Conservation (phyloP, 2,797 vertebrate species). For the Thunnus albacares region DNA sequence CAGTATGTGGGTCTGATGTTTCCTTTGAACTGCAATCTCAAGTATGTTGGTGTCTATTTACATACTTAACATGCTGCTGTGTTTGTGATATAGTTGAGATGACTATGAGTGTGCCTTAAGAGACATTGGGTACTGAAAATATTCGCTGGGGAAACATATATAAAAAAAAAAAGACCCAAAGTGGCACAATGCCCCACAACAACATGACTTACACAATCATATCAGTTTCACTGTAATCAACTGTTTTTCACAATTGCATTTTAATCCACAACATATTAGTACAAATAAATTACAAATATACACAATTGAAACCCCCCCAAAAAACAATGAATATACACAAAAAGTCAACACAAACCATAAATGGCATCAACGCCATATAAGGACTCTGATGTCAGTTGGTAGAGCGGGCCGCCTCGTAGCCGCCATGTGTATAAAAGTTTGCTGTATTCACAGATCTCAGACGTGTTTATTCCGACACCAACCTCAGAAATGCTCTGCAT, state of each 20-base stretch:
- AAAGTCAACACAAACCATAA: conserved; percentile 31
- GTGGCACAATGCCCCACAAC: conserved; percentile 14
- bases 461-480: conserved; percentile 14
- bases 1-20: background rate
- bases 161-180: conserved; percentile 6
- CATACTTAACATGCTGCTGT: background rate
- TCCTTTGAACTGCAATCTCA: background rate
- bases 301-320: conserved; percentile 54
- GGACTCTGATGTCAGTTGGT: conserved; percentile 17
- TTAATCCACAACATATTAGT: conserved; percentile 39
- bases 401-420: conserved; percentile 9
- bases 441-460: conserved; percentile 63
- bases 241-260: conserved; percentile 39
- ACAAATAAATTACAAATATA: conserved; percentile 82
- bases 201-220: conserved; percentile 30
- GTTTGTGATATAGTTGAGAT: background rate
- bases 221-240: conserved; percentile 31
- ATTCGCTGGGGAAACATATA: background rate
- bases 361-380: conserved; percentile 24
- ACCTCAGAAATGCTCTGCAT: background rate
- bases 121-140: background rate
- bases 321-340: conserved; percentile 45
- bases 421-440: conserved; percentile 4
- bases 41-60: background rate
- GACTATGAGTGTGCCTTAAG: background rate